Evolutionary conservation across 2,797 vertebrate species (phyloP), one percentile per base, ranked within the genome.

Genomic region (Melopsittacus undulatus): DNA sequence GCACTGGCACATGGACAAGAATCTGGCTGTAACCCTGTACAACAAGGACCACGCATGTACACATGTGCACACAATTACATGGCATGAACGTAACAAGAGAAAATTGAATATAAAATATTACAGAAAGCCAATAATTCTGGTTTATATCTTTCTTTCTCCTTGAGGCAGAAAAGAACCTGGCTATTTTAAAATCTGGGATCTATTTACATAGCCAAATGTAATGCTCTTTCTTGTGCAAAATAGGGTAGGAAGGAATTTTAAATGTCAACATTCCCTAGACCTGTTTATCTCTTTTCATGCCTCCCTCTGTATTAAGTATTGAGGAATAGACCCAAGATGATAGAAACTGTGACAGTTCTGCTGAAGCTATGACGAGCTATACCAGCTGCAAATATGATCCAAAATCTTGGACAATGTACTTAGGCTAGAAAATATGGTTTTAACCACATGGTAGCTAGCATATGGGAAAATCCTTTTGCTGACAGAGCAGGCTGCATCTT

Each of bases 21-120:
- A 96, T 96, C 86, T 80, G 48, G 88, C 86, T 95, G 92, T 84
- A 96, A 94, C 91, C 72, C 91, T 90, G 88, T 78, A 75, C 94
- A 96, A 81, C 77, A 87, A 95, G 91, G 92, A 94, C 91, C 92
- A 96, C 0, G 95, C 91, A 87, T 95, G 94, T 95, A 92, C 91
- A 96, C 95, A 96, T 96, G 78, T 97, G 96, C 90, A 95, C 66
- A 3, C 94, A 95, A 96, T 96, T 96, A 96, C 75, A 93, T 95
- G 92, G 91, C 95, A 96, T 90, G 86, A 90, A 94, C 27, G 38
- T 89, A 96, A 95, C 72, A 86, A 74, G 92, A 93, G 94, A 96
- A 96, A 97, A 96, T 90, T 80, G 90, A 96, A 92, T 96, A 94
- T 96, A 96, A 96, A 96, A 95, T 96, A 94, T 95, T 95, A 93